A percentile compares a stretch with the other conserved stretches of the same genome.
These are phyloP conservation scores for Dicentrarchus labrax DNA, from an alignment of 2,113 vertebrate species.

Conservation along the genomic window DNA sequence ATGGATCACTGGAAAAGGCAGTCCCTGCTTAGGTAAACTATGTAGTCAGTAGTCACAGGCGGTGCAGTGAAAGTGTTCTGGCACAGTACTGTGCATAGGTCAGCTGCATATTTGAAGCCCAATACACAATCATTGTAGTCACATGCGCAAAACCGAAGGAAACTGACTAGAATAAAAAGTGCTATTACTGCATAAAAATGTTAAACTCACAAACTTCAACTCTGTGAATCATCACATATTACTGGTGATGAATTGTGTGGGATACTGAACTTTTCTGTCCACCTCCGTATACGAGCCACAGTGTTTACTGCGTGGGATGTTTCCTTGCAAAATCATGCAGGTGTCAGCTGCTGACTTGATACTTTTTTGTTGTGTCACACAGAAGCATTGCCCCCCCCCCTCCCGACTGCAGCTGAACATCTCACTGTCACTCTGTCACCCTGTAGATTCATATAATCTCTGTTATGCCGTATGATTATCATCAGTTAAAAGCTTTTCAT, in stretches of 20 bases:
- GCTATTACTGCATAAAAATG: not conserved
- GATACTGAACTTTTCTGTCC: not conserved
- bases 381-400: not conserved
- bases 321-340: constrained; percentile 23
- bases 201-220: not conserved
- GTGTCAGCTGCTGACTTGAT: constrained; percentile 33
- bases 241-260: not conserved
- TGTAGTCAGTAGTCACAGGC: too few species aligned
- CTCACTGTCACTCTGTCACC: not conserved
- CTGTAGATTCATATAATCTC: not conserved
- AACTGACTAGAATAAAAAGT: not conserved
- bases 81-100: not conserved
- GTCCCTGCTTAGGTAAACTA: too few species aligned
- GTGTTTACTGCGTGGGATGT: constrained; percentile 32
- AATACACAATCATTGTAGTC: not conserved
- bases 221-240: not conserved
- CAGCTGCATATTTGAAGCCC: not conserved
- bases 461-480: not conserved
- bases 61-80: too few species aligned
- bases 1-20: too few species aligned
- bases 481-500: not conserved
- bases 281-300: not conserved
- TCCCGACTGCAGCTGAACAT: not conserved
- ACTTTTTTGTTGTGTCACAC: not conserved
- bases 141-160: too few species aligned